These are phyloP conservation scores for Apodemus agrarius DNA, from an alignment of 2,797 vertebrate species.

Conservation along the genomic window DNA sequence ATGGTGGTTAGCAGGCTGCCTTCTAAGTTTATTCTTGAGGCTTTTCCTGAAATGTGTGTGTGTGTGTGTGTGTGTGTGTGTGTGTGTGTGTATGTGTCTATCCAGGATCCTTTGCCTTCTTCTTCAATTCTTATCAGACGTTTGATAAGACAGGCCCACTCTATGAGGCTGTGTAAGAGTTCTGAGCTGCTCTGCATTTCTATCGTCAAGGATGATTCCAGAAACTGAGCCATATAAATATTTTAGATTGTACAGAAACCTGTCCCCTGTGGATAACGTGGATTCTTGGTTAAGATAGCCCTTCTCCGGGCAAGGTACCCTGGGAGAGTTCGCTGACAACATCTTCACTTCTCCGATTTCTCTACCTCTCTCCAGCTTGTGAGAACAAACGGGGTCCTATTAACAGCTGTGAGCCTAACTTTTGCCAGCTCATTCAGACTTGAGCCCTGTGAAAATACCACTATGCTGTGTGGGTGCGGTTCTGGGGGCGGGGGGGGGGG, in stretches of 20 bases:
- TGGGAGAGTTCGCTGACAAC: constrained; percentile 54
- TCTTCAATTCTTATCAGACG: background rate
- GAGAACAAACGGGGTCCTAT: background rate
- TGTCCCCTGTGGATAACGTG: constrained; percentile 38
- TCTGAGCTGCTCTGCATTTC: background rate
- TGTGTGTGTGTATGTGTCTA: background rate
- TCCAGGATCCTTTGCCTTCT: constrained; percentile 1
- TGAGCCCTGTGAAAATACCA: background rate
- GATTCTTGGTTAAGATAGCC: constrained; percentile 66
- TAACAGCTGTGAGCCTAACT: constrained; percentile 18
- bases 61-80: background rate
- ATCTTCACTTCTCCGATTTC: constrained; percentile 70
- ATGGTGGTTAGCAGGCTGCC: background rate
- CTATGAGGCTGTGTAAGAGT: background rate
- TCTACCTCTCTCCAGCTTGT: background rate
- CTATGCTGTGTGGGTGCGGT: background rate
- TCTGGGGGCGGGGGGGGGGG: no score
- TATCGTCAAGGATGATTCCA: background rate
- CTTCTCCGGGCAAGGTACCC: constrained; percentile 47
- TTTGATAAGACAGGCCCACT: background rate
- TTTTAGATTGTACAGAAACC: constrained; percentile 56
- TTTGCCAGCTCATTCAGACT: background rate
- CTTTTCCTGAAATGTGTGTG: background rate
- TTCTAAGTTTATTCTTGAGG: background rate
- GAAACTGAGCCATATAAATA: constrained; percentile 50